phyloP scores from a whole-genome alignment of 2,888 invertebrate species.

The Anthrax anthrax region DNA sequence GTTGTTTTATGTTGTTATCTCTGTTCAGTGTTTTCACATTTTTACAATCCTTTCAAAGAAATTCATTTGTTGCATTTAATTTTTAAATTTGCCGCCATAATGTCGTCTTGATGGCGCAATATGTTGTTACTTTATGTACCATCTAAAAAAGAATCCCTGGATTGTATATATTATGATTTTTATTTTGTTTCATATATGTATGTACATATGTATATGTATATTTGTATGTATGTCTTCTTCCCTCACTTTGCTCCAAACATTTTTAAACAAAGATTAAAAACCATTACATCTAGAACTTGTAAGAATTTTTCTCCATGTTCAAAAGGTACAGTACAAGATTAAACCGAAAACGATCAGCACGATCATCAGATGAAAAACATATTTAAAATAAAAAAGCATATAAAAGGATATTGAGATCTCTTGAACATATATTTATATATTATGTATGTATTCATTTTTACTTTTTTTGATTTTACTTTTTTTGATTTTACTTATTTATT shows the following conservation, averaged over 20 bases:
- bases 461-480: too few relatives aligned
- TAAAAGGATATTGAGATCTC: background rate
- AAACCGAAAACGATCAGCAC: constrained; percentile 9
- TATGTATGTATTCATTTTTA: too few relatives aligned
- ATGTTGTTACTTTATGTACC: constrained; percentile 2
- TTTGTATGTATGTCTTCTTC: too few relatives aligned
- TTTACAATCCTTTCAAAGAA: constrained; percentile 11
- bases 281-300: too few relatives aligned
- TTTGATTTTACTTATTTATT: too few relatives aligned
- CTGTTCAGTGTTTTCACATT: constrained; percentile 4
- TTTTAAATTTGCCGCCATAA: constrained; percentile 14
- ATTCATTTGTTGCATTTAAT: constrained; percentile 13
- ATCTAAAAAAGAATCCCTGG: background rate
- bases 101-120: constrained; percentile 13
- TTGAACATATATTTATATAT: too few relatives aligned
- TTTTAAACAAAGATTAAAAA: too few relatives aligned
- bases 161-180: too few relatives aligned
- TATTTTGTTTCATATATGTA: too few relatives aligned
- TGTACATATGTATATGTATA: too few relatives aligned
- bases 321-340: constrained; percentile 12
- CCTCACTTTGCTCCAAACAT: too few relatives aligned
- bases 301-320: constrained; percentile 14
- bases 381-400: background rate
- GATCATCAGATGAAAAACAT: constrained; percentile 2
- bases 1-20: background rate